A percentile compares a stretch with the other conserved stretches of the same genome.
Conservation (phyloP, 2,113 vertebrate genomes). For the Oncorhynchus keta region DNA sequence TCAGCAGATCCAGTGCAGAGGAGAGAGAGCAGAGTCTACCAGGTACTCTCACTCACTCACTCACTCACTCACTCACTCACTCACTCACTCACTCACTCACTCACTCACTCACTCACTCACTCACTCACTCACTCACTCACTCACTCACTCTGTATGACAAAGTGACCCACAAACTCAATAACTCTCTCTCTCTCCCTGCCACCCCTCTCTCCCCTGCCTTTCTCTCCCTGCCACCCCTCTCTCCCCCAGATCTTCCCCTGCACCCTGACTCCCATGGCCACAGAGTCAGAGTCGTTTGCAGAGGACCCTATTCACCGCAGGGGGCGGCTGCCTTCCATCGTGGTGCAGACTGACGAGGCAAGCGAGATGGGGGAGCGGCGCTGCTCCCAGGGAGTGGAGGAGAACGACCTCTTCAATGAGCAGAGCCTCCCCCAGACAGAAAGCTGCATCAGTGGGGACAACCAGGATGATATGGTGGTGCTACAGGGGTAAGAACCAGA, state of each 20-base stretch:
- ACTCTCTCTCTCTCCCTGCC: not conserved
- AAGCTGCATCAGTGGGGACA: slow-evolving; percentile 17
- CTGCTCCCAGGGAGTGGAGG: slow-evolving; percentile 40
- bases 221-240: not conserved
- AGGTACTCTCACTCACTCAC: slow-evolving; percentile 31
- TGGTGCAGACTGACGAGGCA: slow-evolving; percentile 69
- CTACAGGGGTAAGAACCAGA: slow-evolving; percentile 32
- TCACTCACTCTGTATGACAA: not conserved
- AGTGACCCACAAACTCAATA: not conserved
- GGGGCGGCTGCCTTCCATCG: slow-evolving; percentile 72
- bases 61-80: not conserved
- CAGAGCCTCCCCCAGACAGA: slow-evolving; percentile 10
- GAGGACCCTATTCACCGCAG: slow-evolving; percentile 47
- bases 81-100: not conserved
- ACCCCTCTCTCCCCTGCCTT: not conserved
- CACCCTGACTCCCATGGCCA: slow-evolving; percentile 16
- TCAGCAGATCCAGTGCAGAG: slow-evolving; percentile 31
- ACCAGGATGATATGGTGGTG: slow-evolving; percentile 22
- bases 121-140: slow-evolving; percentile 1
- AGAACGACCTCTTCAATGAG: slow-evolving; percentile 23
- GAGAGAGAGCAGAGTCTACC: slow-evolving; percentile 55
- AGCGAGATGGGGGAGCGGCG: slow-evolving; percentile 44
- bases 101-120: not conserved
- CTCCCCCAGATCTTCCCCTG: slow-evolving; percentile 67
- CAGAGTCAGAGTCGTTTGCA: slow-evolving; percentile 39